A percentile compares a stretch with the other conserved stretches of the same genome.
These are phyloP conservation scores for Chaetoderma sp. DNA, from an alignment of 2,888 invertebrate genomes.

Conservation along the genomic window DNA sequence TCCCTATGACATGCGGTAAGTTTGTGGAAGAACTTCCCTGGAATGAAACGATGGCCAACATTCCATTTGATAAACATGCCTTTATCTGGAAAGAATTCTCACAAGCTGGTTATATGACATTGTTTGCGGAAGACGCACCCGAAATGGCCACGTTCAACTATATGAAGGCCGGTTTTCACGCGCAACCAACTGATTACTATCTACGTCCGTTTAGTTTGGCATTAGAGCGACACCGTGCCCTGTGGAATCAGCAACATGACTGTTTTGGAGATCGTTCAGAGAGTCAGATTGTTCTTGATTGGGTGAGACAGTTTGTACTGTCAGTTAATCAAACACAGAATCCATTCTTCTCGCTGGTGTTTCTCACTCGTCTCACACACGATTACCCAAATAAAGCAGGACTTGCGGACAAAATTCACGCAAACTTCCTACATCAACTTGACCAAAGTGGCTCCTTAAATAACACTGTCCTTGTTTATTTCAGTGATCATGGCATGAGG, in stretches of 20 bases:
- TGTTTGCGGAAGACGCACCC: constrained; percentile 86
- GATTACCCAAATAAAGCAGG: constrained; percentile 85
- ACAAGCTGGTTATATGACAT: constrained; percentile 80
- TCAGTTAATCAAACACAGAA: constrained; percentile 55
- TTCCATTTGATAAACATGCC: constrained; percentile 78
- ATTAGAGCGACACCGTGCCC: constrained; percentile 55
- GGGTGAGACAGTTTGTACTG: constrained; percentile 72
- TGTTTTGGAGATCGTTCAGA: constrained; percentile 80
- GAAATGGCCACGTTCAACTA: constrained; percentile 85
- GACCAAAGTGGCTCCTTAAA: constrained; percentile 61
- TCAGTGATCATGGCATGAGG: constrained; percentile 92
- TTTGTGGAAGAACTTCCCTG: constrained; percentile 47
- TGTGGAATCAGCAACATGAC: constrained; percentile 36
- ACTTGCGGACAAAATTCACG: constrained; percentile 79
- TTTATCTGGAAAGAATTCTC: constrained; percentile 87
- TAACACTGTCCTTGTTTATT: constrained; percentile 57
- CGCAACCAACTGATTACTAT: constrained; percentile 87
- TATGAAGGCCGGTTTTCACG: constrained; percentile 80
- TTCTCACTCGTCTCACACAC: constrained; percentile 86
- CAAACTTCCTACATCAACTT: constrained; percentile 73
- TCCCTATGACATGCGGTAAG: constrained; percentile 82
- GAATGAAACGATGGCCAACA: constrained; percentile 67
- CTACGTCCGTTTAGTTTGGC: constrained; percentile 80
- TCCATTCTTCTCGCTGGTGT: constrained; percentile 85
- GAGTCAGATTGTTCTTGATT: constrained; percentile 80